Base-by-base conservation (phyloP, 2,888 invertebrate species). In the Zygothrica quintamaculata region DNA sequence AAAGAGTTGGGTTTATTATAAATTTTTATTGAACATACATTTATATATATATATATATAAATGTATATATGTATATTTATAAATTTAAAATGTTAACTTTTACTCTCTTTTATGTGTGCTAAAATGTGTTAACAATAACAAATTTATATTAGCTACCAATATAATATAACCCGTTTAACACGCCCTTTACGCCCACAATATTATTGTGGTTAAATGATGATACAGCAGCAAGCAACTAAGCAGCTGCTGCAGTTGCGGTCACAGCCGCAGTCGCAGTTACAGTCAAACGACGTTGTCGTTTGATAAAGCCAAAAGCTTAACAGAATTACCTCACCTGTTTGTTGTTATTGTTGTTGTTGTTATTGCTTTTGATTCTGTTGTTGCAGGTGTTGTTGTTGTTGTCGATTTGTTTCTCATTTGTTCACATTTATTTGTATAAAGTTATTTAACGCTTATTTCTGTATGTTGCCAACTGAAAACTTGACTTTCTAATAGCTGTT, bases 401-500 rank as follows among this genome's bases (percentile, higher is more conserved):
- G 55, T 44, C 40, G 53, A 55, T 57, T 72, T 84, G 69, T 84
- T 65, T 72, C 77, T 59, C 72, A 69, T 61, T 79, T 77, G 67
- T 65, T 72, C 47, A 64, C 66, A 65, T 76, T 74, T 80, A 56
- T 29, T 29, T 29, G 74, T 71, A 61, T 77, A 56, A 59, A 78
- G 70, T 67, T 79, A 76, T 69, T 80, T 66, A 61, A 76, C 78
- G 68, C 76, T 76, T 76, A 59, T 76, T 65, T 66, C 61, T 60
- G 46, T 74, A 67, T 65, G 65, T 61, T 57, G 68, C 44, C 51
- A 56, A 22, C 26, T 48, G 33, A 39, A 46, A 66, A 62, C 59
- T 73, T 57, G 65, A 85, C 82, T 82, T 82, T 82, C 86, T 82
- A 82, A 85, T 82, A 73, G 80, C 57, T 74, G 65, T 78, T 69